Evolutionary conservation across 2,113 vertebrate species (phyloP).

Genomic region (Thunnus thynnus): DNA sequence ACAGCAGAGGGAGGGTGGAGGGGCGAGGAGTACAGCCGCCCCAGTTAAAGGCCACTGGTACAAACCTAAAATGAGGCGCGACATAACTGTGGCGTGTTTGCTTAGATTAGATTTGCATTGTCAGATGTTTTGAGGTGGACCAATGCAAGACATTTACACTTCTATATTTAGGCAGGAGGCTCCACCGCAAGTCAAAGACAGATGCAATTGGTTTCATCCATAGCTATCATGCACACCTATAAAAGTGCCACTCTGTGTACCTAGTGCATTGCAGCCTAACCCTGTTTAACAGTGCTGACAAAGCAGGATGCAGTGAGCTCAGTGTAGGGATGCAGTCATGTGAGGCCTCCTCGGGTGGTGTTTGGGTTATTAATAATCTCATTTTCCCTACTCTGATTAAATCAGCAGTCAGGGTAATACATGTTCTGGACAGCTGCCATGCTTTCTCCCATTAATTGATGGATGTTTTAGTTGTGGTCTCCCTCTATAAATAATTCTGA

Average conservation of each 20-base stretch:
- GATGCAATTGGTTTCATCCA: conserved; percentile 48
- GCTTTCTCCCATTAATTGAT: conserved; percentile 83
- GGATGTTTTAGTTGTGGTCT: conserved; percentile 83
- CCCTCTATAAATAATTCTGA: conserved; percentile 80
- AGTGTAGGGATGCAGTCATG: conserved; percentile 71
- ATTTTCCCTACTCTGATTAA: conserved; percentile 80
- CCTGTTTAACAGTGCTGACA: conserved; percentile 62
- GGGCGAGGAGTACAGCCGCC: conserved; percentile 23
- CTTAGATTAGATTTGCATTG: conserved; percentile 79
- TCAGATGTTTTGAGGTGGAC: conserved; percentile 72
- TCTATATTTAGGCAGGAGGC: conserved; percentile 64
- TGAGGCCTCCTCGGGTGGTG: conserved; percentile 73
- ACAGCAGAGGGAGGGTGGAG: conserved; percentile 31
- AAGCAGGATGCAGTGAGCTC: conserved; percentile 23
- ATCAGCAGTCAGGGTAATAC: conserved; percentile 76
- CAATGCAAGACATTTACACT: conserved; percentile 62
- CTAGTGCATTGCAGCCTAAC: conserved; percentile 32
- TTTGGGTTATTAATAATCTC: conserved; percentile 79
- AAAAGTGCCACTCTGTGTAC: conserved; percentile 54
- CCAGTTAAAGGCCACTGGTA: conserved; percentile 61
- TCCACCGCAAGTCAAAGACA: conserved; percentile 38
- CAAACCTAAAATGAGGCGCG: conserved; percentile 71
- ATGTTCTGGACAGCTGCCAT: conserved; percentile 77
- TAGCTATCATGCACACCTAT: conserved; percentile 38
- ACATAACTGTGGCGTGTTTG: conserved; percentile 75